Evolutionary conservation across 1,140 invertebrate species (phyloP), one percentile per base, ranked within the genome.

Genomic region (Helicoverpa armigera): DNA sequence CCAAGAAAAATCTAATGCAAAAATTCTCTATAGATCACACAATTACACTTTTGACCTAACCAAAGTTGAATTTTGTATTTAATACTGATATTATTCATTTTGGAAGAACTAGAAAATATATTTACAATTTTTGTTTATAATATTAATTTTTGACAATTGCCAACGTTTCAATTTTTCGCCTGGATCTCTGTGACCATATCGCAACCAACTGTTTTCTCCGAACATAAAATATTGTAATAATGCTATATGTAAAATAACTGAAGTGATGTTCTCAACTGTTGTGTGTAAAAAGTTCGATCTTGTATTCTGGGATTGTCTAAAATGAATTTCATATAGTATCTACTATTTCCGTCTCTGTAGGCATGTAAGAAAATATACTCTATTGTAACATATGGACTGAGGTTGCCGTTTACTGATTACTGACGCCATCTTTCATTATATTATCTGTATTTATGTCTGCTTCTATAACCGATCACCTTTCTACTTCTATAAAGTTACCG

Each of bases 221-320:
- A 81, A 67, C 69, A 54, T 60, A 78, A 83, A 83, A 86, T 90
- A 84, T 88, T 80, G 61, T 53, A 61, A 29, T 67, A 77, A 69
- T 91, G 86, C 74, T 48, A 70, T 88, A 91, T 91, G 80, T 87
- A 89, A 86, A 94, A 89, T 63, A 92, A 92, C 76, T 54, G 50
- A 90, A 92, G 89, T 86, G 81, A 43, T 88, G 88, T 85, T 86
- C 81, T 89, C 77, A 88, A 89, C 86, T 92, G 90, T 90, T 90
- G 90, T 92, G 87, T 94, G 94, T 95, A 95, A 95, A 95, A 95
- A 94, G 94, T 94, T 90, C 83, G 94, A 95, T 95, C 94, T 95
- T 95, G 94, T 95, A 95, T 94, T 95, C 94, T 95, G 94, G 94
- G 89, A 92, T 95, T 94, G 93, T 91, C 86, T 92, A 91, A 94